These are phyloP conservation scores for Saccostrea glomerata DNA, from an alignment of 1,140 invertebrate species.

Conservation along the genomic window DNA sequence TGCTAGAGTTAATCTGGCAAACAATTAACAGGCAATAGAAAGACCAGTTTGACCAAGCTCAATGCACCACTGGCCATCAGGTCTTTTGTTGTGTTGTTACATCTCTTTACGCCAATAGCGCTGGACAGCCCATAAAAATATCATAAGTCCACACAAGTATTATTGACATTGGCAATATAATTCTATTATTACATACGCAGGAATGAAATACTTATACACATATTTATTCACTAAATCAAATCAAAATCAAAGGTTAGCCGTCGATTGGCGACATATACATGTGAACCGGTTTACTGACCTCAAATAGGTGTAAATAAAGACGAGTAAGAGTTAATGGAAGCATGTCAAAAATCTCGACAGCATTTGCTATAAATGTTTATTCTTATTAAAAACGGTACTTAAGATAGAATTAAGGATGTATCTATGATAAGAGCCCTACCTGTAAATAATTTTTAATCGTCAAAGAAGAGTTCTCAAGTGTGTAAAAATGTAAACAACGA, in stretches of 20 bases:
- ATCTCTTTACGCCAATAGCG: constrained; percentile 26
- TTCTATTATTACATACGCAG: background rate
- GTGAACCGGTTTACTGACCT: too few relatives aligned
- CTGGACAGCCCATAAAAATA: constrained; percentile 13
- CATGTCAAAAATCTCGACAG: background rate
- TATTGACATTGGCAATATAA: constrained; percentile 7
- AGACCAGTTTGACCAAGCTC: constrained; percentile 13
- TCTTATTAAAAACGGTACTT: background rate
- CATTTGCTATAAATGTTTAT: background rate
- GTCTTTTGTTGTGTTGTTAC: background rate
- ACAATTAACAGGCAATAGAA: constrained; percentile 10
- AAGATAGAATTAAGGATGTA: background rate
- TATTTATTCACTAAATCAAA: background rate
- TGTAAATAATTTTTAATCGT: too few relatives aligned
- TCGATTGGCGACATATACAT: too few relatives aligned
- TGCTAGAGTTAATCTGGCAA: constrained; percentile 8
- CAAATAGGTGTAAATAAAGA: background rate
- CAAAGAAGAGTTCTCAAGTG: too few relatives aligned
- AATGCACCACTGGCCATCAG: background rate
- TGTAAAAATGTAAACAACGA: too few relatives aligned
- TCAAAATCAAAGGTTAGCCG: too few relatives aligned
- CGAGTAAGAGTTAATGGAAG: background rate
- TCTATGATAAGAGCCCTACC: background rate
- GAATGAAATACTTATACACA: background rate
- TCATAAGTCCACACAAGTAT: background rate